Evolutionary conservation across 2,888 invertebrate species (phyloP).

Genomic region (Torymus aiolomorphi): DNA sequence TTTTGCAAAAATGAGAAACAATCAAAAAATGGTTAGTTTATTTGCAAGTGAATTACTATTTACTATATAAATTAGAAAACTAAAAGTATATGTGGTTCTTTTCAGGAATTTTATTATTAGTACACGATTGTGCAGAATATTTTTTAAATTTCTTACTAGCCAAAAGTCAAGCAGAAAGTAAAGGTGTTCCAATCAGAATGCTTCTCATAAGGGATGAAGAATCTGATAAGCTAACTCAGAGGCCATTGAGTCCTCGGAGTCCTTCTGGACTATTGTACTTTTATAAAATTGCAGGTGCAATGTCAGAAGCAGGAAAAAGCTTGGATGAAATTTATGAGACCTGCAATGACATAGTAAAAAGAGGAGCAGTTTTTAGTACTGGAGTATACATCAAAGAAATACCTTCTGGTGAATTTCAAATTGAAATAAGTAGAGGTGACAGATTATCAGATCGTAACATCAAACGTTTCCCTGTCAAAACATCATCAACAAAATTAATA

Average conservation of each 20-base stretch:
- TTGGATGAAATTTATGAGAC: constrained; percentile 79
- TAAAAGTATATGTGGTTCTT: constrained; percentile 16
- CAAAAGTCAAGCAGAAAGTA: constrained; percentile 81
- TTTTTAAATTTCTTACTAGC: constrained; percentile 87
- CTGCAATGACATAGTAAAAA: constrained; percentile 68
- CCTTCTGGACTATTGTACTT: constrained; percentile 79
- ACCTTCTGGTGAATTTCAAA: constrained; percentile 1
- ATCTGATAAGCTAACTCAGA: constrained; percentile 59
- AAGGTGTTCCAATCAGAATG: constrained; percentile 78
- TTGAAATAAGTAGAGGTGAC: constrained; percentile 48
- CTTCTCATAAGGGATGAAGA: constrained; percentile 83
- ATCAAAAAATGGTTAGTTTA: constrained; percentile 12
- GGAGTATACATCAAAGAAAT: constrained; percentile 57
- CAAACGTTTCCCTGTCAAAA: constrained; percentile 21
- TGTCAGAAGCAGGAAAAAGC: constrained; percentile 80
- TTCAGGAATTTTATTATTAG: constrained; percentile 82
- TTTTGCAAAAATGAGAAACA: constrained; percentile 48
- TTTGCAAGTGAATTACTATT: neutral
- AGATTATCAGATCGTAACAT: constrained; percentile 47
- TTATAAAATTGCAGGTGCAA: constrained; percentile 84
- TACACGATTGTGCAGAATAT: constrained; percentile 85
- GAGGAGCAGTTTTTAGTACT: constrained; percentile 56
- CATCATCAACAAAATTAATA: constrained; percentile 31
- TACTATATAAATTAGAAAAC: neutral
- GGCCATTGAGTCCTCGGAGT: constrained; percentile 69